These are phyloP conservation scores for Gnathonemus longibarbis DNA, from an alignment of 2,113 vertebrate genomes.

Conservation along the genomic window DNA sequence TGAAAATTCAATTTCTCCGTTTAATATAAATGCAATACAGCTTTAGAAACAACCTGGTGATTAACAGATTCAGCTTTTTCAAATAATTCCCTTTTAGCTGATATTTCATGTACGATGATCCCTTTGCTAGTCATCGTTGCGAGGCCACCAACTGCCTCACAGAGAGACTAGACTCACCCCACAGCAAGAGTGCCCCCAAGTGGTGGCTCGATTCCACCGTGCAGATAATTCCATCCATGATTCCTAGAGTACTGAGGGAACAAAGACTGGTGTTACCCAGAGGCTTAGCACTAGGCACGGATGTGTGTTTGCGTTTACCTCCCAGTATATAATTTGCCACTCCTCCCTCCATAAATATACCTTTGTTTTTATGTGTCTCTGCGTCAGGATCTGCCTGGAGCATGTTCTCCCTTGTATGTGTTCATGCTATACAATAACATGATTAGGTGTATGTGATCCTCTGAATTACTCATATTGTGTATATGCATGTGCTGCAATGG, in stretches of 20 bases:
- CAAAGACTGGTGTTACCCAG: background rate
- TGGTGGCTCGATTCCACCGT: background rate
- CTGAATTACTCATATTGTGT: background rate
- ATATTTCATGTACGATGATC: background rate
- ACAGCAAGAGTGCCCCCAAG: background rate
- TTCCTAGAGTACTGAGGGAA: background rate
- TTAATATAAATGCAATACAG: background rate
- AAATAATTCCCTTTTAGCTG: background rate
- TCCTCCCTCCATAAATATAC: background rate
- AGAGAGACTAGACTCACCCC: background rate
- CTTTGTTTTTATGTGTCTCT: background rate
- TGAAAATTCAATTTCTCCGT: background rate
- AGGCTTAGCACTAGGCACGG: too few relatives aligned
- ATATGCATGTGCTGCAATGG: background rate
- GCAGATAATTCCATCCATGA: background rate
- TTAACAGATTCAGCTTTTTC: background rate
- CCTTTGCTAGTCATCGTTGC: background rate
- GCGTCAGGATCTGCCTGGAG: background rate
- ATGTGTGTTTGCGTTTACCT: background rate
- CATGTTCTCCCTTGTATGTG: background rate
- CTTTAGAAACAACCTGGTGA: background rate
- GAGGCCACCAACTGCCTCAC: background rate
- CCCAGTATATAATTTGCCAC: background rate
- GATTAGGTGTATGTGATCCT: background rate
- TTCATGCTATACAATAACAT: background rate